Evolutionary conservation across 2,888 invertebrate genomes (phyloP), one percentile per base, ranked within the genome.

Genomic region (Rotaria magnacalcarata): DNA sequence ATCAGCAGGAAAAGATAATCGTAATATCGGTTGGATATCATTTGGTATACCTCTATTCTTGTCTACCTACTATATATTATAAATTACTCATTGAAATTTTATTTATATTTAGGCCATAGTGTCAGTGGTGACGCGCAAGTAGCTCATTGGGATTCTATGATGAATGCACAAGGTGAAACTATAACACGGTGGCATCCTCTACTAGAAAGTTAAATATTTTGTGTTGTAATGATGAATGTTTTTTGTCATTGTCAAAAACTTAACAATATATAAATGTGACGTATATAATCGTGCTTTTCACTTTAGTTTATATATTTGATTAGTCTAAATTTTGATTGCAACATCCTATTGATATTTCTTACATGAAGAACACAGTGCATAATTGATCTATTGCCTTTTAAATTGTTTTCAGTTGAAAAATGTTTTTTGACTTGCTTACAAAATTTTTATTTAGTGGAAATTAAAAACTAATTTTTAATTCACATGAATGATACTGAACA

Each of bases 121-220:
- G 80, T 19, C 24, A 80, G 47, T 80, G 80, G 80, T 24, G 14
- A 80, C 47, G 1, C 47, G 47, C 80, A 80, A 80, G 47, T 80
- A 24, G 80, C 80, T 47, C 80, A 80, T 43, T 80, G 80, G 80
- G 80, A 80, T 47, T 80, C 80, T 0, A 80, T 80, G 80, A 47
- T 24, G 2, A 80, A 80, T 80, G 80, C 80, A 11, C 43, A 80
- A 24, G 80, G 80, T 43, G 80, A 80, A 47, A 80, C 80, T 11
- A 80, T 80, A 80, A 80, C 80, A 80, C 43, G 80, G 47, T 80
- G 80, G 47, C 80, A 80, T 80, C n/a, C 80, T 21, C 19, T 80
- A 80, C n/a, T 80, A 80, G 80, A 80, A 80, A 80, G 80, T 80
- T 80, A n/a, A 80, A 43, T 75, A 41, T 80, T 14, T 14, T 47